Conservation (phyloP, 2,888 invertebrate species). For the Rhingia rostrata region DNA sequence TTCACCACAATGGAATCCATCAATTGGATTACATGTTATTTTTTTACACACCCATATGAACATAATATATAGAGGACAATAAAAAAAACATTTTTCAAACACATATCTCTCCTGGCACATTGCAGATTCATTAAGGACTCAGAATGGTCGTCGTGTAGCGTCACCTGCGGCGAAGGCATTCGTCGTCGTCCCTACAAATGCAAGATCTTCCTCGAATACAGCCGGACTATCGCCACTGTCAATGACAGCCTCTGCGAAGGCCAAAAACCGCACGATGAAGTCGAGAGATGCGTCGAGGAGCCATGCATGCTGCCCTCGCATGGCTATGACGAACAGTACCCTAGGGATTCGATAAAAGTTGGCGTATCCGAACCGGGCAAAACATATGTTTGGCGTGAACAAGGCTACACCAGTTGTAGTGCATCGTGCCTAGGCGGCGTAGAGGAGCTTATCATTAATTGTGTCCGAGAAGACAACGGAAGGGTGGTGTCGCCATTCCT, state of each 20-base stretch:
- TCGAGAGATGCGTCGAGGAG: constrained; percentile 91
- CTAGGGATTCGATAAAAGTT: constrained; percentile 84
- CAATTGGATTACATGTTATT: constrained; percentile 60
- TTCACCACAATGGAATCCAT: background rate
- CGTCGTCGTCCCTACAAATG: constrained; percentile 95
- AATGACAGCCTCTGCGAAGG: constrained; percentile 95
- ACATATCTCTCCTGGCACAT: background rate
- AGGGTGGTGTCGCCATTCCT: constrained; percentile 94
- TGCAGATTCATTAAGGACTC: constrained; percentile 93
- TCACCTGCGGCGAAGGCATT: constrained; percentile 94
- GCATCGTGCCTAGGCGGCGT: constrained; percentile 95
- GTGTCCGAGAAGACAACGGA: constrained; percentile 93
- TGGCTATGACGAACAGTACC: constrained; percentile 83
- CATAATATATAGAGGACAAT: background rate
- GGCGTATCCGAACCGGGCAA: constrained; percentile 90
- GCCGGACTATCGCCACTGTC: constrained; percentile 92
- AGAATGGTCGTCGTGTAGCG: constrained; percentile 96
- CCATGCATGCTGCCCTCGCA: constrained; percentile 88
- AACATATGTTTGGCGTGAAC: constrained; percentile 94
- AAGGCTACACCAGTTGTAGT: constrained; percentile 96
- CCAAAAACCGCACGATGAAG: constrained; percentile 91
- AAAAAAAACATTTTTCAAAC: constrained; percentile 21
- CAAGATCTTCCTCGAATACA: constrained; percentile 96
- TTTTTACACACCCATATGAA: constrained; percentile 15
- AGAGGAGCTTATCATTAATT: constrained; percentile 94